Base-by-base conservation (phyloP, 2,113 vertebrate species). In the Odocoileus virginianus region DNA sequence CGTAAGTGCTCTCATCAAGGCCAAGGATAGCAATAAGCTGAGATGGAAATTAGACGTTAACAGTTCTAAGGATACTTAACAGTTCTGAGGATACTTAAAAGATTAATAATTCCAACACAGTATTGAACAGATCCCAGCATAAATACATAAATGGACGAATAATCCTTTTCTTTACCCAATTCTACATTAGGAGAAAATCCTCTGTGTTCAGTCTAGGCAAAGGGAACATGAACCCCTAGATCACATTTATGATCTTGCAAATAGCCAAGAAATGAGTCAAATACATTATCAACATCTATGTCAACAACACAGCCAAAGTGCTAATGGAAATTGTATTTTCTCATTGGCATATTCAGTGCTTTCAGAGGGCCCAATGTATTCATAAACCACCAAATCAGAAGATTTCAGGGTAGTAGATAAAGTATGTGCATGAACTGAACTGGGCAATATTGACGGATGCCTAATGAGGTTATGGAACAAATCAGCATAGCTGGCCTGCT, bases 231-330 rank as follows among this genome's bases (percentile, higher is more conserved):
- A 92, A 76, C 6, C 1, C 27, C 52, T 84, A 91, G 1, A 74
- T 40, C 67, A 74, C 83, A 13, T 94, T 84, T 64, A 85, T 67
- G 33, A 94, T 61, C 50, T 95, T 52, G 7, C 78, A 97, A 96
- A 87, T 50, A 55, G 36, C 43, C 45, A 95, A 95, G 47, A 92
- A 97, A 85, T 91, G 33, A 97, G 64, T 91, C 91, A 92, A 95
- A 87, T 92, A 33, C 15, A 85, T 78, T 94, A 90, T 43, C 88
- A 85, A 81, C 45, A 88, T 88, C 55, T 94, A 96, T 7, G 0
- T 89, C 84, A 97, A 97, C 57, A 92, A 94, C 19, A 67, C 5
- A 95, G 64, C 58, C 82, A 91, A 93, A 94, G 33, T 2, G 40
- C 54, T 92, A 96, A 96, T 27, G 19, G 17, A 96, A 96, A 81